Evolutionary conservation across 2,888 invertebrate genomes (phyloP).

Genomic region (Acleris laterana): DNA sequence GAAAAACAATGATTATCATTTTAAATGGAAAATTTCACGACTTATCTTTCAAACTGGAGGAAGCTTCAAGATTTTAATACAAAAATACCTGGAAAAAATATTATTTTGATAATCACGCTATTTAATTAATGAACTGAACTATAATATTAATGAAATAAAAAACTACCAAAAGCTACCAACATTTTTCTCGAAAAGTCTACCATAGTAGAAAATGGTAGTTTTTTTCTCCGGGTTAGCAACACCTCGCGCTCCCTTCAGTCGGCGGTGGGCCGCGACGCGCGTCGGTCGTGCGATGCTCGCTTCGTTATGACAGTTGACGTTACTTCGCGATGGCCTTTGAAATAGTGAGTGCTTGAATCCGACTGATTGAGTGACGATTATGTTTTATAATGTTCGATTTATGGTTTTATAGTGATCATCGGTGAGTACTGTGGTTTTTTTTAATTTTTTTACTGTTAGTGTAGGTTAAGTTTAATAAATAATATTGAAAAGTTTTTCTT

Average conservation of each 20-base stretch:
- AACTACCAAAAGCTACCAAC: slow-evolving; percentile 36
- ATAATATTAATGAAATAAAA: slow-evolving; percentile 10
- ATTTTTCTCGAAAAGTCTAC: slow-evolving; percentile 9
- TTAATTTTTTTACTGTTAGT: slow-evolving; percentile 3
- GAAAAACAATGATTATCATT: neutral
- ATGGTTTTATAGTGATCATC: slow-evolving; percentile 81
- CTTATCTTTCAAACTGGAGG: neutral
- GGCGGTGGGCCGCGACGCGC: slow-evolving; percentile 65
- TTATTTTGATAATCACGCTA: neutral
- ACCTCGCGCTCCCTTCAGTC: slow-evolving; percentile 64
- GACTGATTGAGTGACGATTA: slow-evolving; percentile 45
- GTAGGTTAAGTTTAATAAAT: slow-evolving; percentile 11
- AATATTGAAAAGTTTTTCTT: neutral
- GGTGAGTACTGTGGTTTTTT: slow-evolving; percentile 60
- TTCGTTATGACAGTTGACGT: slow-evolving; percentile 51
- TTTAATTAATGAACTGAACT: neutral
- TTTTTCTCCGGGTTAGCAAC: slow-evolving; percentile 50
- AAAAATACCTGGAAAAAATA: too few relatives aligned
- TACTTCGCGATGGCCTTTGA: slow-evolving; percentile 56
- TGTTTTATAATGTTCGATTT: slow-evolving; percentile 69
- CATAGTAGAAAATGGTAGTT: slow-evolving; percentile 51
- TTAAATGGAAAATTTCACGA: too few relatives aligned
- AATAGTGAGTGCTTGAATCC: slow-evolving; percentile 68
- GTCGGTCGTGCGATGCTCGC: slow-evolving; percentile 62
- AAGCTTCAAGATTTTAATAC: neutral